Evolutionary conservation across 2,113 vertebrate species (phyloP).

Genomic region (Embiotoca jacksoni): DNA sequence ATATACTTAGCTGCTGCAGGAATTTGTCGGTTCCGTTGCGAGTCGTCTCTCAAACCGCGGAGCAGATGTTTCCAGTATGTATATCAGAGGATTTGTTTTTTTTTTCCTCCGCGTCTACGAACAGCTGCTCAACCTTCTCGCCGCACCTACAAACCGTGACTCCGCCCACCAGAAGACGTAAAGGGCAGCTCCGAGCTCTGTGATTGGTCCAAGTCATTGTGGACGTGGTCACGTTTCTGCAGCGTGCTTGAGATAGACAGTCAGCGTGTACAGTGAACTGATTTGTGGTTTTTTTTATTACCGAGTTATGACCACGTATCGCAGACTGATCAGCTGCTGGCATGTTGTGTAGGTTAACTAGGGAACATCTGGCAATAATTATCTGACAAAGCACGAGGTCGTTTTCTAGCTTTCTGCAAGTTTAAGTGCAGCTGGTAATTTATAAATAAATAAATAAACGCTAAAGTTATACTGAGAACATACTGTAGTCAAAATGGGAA

Average conservation of each 20-base stretch:
- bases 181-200: background rate
- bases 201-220: constrained; percentile 57
- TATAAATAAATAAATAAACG: too few species aligned
- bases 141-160: constrained; percentile 45
- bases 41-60: background rate
- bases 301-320: background rate
- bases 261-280: background rate
- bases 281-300: too few species aligned
- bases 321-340: background rate
- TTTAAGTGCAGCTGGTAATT: too few species aligned
- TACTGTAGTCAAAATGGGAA: too few species aligned
- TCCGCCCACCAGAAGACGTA: constrained; percentile 60
- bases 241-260: constrained; percentile 66
- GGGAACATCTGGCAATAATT: background rate
- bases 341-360: background rate
- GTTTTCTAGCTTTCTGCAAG: background rate
- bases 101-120: constrained; percentile 19
- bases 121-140: constrained; percentile 6
- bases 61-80: background rate
- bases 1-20: constrained; percentile 24
- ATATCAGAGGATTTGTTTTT: background rate
- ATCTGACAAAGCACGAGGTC: background rate
- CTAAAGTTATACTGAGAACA: too few species aligned
- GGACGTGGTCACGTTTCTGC: constrained; percentile 82
- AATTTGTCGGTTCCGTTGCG: background rate